Base-by-base conservation (phyloP, 2,797 vertebrate genomes). In the Leptatherina wallacei region DNA sequence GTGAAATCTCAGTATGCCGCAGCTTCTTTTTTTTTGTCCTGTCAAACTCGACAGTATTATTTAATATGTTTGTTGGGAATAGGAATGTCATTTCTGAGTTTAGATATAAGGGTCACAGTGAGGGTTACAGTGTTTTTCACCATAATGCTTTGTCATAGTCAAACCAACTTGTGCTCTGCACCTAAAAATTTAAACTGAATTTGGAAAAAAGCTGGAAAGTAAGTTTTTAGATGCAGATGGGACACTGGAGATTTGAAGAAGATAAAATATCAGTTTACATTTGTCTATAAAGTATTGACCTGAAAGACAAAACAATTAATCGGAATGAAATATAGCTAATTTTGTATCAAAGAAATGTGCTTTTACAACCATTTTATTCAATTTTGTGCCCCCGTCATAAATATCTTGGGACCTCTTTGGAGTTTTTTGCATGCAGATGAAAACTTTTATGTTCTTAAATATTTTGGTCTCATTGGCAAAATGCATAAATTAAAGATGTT, bases 1-100 rank as follows among this genome's bases (percentile, higher is more conserved):
- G 95, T 63, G 96, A 98, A 94, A 95, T 96, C 77, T 92, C 93
- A 83, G 98, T 99, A 95, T 76, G 97, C 85, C 54, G 8, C 8
- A 0, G 38, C n/a, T 32, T 56, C 61, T 61, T 5, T n/a, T 90
- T 24, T 3, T 6, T 42, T 22, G 69, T 6, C 20, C 12, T 54
- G 24, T 52, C 2, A 22, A 22, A 52, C 5, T 24, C 8, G 35
- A 9, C 22, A 22, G 38, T 47, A 47, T 38, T 36, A 12, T 40
- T 30, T 30, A 1, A n/a, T 22, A 60, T 20, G 27, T 16, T 13
- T 38, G 20, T 60, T 60, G 24, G 35, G 24, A 14, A 14, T 13
- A 9, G 32, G 33, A 42, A 6, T 20, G 22, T 3, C 16, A 10
- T 42, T 55, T 32, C 68, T 16, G 58, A 0, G 72, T 20, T 18